Conservation (phyloP, 2,888 invertebrate genomes). For the Thereva nobilitata region DNA sequence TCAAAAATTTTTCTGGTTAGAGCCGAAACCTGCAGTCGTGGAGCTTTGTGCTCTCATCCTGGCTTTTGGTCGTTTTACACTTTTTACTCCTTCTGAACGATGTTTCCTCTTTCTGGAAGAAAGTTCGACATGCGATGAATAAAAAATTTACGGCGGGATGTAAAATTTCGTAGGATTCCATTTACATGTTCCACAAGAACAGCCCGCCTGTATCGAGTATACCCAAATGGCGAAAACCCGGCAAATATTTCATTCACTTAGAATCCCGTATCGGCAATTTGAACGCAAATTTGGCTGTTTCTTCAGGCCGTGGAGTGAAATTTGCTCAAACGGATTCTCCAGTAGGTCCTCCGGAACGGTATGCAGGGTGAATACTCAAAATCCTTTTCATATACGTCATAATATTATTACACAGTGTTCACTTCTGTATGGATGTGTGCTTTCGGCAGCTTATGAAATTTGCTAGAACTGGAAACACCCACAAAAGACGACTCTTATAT, state of each 20-base stretch:
- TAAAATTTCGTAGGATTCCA: conserved; percentile 24
- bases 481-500: neutral
- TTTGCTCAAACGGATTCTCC: conserved; percentile 17
- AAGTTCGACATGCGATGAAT: conserved; percentile 35
- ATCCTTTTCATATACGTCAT: conserved; percentile 33
- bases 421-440: conserved; percentile 15
- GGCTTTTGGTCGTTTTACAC: too few species aligned
- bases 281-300: conserved; percentile 34
- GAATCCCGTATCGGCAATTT: conserved; percentile 35
- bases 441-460: conserved; percentile 26
- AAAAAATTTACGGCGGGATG: conserved; percentile 31
- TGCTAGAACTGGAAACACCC: conserved; percentile 6
- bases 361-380: conserved; percentile 30
- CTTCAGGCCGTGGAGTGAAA: conserved; percentile 22
- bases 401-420: conserved; percentile 28
- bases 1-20: too few species aligned
- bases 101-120: neutral
- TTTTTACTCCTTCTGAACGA: too few species aligned
- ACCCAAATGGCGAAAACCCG: conserved; percentile 24
- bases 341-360: conserved; percentile 17
- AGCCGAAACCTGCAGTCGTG: too few species aligned
- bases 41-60: too few species aligned
- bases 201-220: conserved; percentile 20
- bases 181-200: conserved; percentile 12
- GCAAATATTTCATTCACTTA: conserved; percentile 36